phyloP scores from a whole-genome alignment of 2,797 vertebrate genomes.

The Echiichthys vipera region DNA sequence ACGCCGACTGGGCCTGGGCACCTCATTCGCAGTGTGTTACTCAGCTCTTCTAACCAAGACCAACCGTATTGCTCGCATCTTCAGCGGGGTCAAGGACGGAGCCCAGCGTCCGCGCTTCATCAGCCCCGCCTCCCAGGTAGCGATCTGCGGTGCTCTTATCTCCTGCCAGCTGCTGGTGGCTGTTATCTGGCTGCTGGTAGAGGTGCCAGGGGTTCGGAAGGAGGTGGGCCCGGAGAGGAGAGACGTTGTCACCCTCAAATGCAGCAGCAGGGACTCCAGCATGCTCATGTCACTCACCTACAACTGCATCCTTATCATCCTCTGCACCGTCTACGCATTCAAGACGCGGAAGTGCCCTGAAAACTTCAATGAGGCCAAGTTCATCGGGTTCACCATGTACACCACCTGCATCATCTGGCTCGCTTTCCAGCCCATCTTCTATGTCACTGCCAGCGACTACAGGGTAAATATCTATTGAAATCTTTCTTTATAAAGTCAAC shows the following conservation, averaged over 20 bases:
- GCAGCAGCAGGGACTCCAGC: conserved; percentile 95
- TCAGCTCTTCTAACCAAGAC: conserved; percentile 98
- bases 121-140: conserved; percentile 95
- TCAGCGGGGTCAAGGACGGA: conserved; percentile 93
- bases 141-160: conserved; percentile 95
- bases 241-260: conserved; percentile 95
- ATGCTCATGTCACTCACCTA: conserved; percentile 97
- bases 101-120: conserved; percentile 95
- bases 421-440: conserved; percentile 99
- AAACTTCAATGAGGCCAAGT: conserved; percentile 99
- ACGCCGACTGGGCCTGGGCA: conserved; percentile 93
- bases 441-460: conserved; percentile 98
- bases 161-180: conserved; percentile 96
- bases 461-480: conserved; percentile 85
- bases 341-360: conserved; percentile 99
- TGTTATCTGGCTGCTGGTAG: conserved; percentile 93
- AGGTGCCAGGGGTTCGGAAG: conserved; percentile 93
- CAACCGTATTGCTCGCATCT: conserved; percentile 97
- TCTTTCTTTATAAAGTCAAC: not conserved
- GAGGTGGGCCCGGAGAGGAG: conserved; percentile 92
- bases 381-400: conserved; percentile 99
- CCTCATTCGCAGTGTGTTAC: conserved; percentile 96
- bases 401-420: conserved; percentile 99
- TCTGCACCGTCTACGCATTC: conserved; percentile 98
- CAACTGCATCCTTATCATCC: conserved; percentile 95